Evolutionary conservation across 2,888 invertebrate species (phyloP).

Genomic region (Orgyia antiqua): DNA sequence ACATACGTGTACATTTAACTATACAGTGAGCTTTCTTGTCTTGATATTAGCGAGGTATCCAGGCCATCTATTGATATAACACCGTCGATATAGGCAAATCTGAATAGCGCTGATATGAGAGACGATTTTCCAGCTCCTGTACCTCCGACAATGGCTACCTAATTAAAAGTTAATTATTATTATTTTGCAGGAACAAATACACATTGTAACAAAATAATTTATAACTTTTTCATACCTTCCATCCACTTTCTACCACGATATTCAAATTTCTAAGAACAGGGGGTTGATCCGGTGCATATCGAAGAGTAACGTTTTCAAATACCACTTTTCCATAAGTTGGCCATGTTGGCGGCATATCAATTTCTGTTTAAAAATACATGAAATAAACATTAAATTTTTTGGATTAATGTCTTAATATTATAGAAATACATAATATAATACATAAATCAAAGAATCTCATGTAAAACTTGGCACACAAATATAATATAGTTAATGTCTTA

Average conservation of each 20-base stretch:
- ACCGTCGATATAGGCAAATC: conserved; percentile 81
- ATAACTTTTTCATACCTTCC: no score
- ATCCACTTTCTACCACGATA: conserved; percentile 56
- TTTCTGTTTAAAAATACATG: conserved; percentile 48
- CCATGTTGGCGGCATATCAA: conserved; percentile 78
- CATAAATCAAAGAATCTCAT: no score
- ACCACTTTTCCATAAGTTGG: conserved; percentile 79
- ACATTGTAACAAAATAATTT: no score
- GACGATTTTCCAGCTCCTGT: conserved; percentile 88
- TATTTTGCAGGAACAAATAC: no score
- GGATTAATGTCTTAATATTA: no score
- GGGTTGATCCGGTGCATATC: conserved; percentile 79
- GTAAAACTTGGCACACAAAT: no score
- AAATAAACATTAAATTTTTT: no score
- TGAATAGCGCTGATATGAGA: conserved; percentile 83
- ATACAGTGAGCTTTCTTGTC: conserved; percentile 53
- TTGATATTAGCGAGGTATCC: conserved; percentile 74
- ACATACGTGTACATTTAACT: background rate
- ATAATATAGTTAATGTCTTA: no score
- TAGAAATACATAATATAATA: no score
- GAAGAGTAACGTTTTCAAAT: conserved; percentile 78
- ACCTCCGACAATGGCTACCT: conserved; percentile 82
- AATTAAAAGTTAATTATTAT: conserved; percentile 3
- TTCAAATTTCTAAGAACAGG: conserved; percentile 79
- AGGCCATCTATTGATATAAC: conserved; percentile 81